phyloP scores from a whole-genome alignment of 2,888 invertebrate genomes.

The Emmelina monodactyla region DNA sequence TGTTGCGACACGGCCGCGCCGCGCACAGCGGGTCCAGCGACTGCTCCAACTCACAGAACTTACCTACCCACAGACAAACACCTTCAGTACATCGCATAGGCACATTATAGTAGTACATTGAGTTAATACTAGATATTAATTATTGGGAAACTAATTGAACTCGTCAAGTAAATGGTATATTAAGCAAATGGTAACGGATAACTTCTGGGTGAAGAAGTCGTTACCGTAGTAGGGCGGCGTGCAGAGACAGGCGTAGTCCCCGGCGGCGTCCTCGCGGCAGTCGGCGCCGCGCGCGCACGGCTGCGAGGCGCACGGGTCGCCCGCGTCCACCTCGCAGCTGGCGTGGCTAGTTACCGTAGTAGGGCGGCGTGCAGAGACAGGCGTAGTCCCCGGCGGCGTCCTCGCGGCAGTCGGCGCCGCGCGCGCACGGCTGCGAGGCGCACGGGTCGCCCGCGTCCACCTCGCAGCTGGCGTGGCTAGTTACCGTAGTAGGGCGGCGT shows the following conservation, averaged over 20 bases:
- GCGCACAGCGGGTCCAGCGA: slow-evolving; percentile 75
- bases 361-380: slow-evolving; percentile 75
- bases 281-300: neutral
- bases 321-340: neutral
- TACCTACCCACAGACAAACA: slow-evolving; percentile 50
- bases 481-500: slow-evolving; percentile 83
- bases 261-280: neutral
- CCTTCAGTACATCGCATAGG: too few species aligned
- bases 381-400: slow-evolving; percentile 72
- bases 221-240: slow-evolving; percentile 10
- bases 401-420: slow-evolving; percentile 74
- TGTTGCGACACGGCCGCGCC: slow-evolving; percentile 80
- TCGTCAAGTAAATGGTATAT: too few species aligned
- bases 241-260: too few species aligned
- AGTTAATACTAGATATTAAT: too few species aligned
- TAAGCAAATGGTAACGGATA: too few species aligned
- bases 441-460: slow-evolving; percentile 81
- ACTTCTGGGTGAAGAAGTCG: too few species aligned
- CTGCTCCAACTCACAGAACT: slow-evolving; percentile 76
- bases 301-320: neutral
- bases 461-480: slow-evolving; percentile 88
- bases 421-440: slow-evolving; percentile 71
- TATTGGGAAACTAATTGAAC: too few species aligned
- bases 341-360: slow-evolving; percentile 71
- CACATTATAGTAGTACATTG: neutral